Evolutionary conservation across 2,797 vertebrate species (phyloP), one percentile per base, ranked within the genome.

Genomic region (Chaunax sp.): DNA sequence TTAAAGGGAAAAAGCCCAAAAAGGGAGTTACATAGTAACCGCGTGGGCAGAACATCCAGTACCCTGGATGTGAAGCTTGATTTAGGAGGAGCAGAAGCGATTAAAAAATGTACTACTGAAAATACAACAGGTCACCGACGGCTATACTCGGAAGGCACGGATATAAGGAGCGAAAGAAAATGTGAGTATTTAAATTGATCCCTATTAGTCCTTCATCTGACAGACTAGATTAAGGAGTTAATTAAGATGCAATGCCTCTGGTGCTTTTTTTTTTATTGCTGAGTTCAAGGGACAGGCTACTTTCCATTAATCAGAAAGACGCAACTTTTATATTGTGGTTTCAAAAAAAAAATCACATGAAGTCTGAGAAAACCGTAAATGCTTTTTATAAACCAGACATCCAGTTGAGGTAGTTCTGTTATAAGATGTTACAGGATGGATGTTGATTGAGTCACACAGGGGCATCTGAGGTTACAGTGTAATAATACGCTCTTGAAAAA

Each of bases 41-140:
- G 80, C 80, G 79, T 83, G 87, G 77, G 45, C 87, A 87, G 92
- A 92, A 93, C 92, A 93, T 92, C 90, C 82, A 92, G 92, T 94
- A 84, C 92, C 87, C 87, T 83, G 86, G 87, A 82, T 79, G 28
- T 61, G 80, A 75, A 62, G 69, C 3, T 1, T 4, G 15, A 16
- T 15, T 55, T 69, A 82, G 83, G 83, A 80, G 85, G 84, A 54
- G 81, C 62, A 75, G 55, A 74, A 83, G 50, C 67, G 63, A 54
- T 35, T 25, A 18, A 23, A n/a, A 38, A 6, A 77, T 47, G 52
- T 46, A 83, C 72, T 69, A 59, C 70, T 37, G 66, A 79, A 81
- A 81, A 84, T 68, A 13, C 60, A 46, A 25, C 57, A 28, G 45
- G 4, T 61, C 30, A 6, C 15, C 50, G 28, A 45, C 46, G 13